Evolutionary conservation across 2,888 invertebrate genomes (phyloP).

Genomic region (Neoascia interrupta): DNA sequence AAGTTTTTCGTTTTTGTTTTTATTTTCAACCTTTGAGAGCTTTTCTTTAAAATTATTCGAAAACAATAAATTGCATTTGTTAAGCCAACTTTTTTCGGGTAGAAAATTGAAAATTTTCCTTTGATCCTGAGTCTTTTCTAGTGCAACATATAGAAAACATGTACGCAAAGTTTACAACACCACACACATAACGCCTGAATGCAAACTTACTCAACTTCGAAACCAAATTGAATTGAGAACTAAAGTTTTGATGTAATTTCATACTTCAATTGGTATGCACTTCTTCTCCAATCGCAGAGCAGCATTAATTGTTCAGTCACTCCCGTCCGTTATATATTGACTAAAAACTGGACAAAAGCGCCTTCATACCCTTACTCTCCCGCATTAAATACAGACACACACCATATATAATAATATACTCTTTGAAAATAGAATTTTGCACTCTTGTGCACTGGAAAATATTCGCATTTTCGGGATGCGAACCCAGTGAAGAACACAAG

Average conservation of each 20-base stretch:
- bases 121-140: no score
- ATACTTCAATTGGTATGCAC: slow-evolving; percentile 67
- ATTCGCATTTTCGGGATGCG: slow-evolving; percentile 53
- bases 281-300: slow-evolving; percentile 63
- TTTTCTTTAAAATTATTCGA: no score
- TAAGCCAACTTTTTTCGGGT: no score
- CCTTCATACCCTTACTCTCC: slow-evolving; percentile 30
- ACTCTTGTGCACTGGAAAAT: slow-evolving; percentile 25
- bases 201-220: slow-evolving; percentile 57
- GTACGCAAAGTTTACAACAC: no score
- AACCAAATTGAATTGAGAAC: slow-evolving; percentile 55
- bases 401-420: no score
- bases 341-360: slow-evolving; percentile 49
- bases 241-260: slow-evolving; percentile 64
- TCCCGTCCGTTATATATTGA: no score
- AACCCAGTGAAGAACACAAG: slow-evolving; percentile 41
- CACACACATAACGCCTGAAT: slow-evolving; percentile 55
- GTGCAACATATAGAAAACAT: no score
- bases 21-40: no score
- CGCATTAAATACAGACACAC: no score
- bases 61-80: no score
- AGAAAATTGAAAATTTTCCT: no score
- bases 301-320: slow-evolving; percentile 16
- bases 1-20: no score
- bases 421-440: slow-evolving; percentile 58